Evolutionary conservation across 2,797 vertebrate genomes (phyloP), one percentile per base, ranked within the genome.

Genomic region (Numenius phaeopus): DNA sequence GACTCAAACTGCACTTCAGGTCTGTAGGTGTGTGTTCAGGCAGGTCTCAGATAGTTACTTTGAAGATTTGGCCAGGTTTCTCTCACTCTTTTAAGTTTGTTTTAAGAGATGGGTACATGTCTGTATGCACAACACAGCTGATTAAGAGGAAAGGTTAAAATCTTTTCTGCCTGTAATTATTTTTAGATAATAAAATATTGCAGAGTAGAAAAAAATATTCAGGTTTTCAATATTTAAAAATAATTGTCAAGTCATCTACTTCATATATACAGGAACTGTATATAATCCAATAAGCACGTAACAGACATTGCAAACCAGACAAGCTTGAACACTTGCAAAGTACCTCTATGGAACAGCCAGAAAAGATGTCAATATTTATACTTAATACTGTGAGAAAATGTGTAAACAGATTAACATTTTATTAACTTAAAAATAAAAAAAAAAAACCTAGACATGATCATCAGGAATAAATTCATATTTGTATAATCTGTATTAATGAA

Each of bases 1-100:
- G 98, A 98, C 98, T 98, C 87, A 92, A 92, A 97, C 71, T 96
- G 88, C 94, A 70, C 20, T 30, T 94, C 94, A 96, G n/a, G 47
- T 94, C 91, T 89, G 87, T 91, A 95, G 93, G 42, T 76, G 61
- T 91, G 44, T 76, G 89, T 96, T 96, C 77, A 97, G 94, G 97
- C 96, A 97, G 57, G 92, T 90, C 92, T 97, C 83, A 78, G 23
- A 66, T 12, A 90, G 81, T 21, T 61, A 44, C 83, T 96, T 93
- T 66, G 79, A 93, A 91, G 71, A 96, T 92, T 96, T 96, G 93
- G 70, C 87, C 58, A 67, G 89, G 73, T 55, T 95, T 95, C 89
- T 87, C 82, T 89, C 55, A 54, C 37, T 62, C 76, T 57, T 94
- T 72, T 58, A 94, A 90, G 59, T 54, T 29, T 71, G 44, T 29